Conservation (phyloP, 2,888 invertebrate species). For the Ceraclea dissimilis region DNA sequence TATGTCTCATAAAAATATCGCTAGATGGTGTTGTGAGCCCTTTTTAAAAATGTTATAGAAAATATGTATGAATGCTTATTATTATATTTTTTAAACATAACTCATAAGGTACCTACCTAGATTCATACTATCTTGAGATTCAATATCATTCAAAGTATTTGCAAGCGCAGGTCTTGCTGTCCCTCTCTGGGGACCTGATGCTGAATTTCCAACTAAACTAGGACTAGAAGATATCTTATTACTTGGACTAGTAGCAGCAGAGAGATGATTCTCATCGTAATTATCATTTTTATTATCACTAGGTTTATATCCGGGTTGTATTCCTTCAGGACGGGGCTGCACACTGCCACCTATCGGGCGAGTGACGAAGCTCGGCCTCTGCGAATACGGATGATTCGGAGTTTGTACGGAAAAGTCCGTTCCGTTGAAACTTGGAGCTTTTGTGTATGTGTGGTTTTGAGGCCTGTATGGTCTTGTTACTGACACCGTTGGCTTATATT, state of each 20-base stretch:
- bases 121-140: slow-evolving; percentile 43
- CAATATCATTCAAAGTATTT: slow-evolving; percentile 35
- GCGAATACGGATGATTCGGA: slow-evolving; percentile 30
- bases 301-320: slow-evolving; percentile 20
- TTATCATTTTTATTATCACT: slow-evolving; percentile 18
- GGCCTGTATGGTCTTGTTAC: slow-evolving; percentile 30
- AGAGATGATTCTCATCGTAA: slow-evolving; percentile 17
- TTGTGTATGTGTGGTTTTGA: slow-evolving; percentile 16
- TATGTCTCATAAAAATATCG: too few species aligned
- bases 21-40: too few species aligned
- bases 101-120: slow-evolving; percentile 40
- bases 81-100: too few species aligned
- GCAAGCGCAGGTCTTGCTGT: slow-evolving; percentile 44
- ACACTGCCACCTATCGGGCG: slow-evolving; percentile 47
- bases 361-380: slow-evolving; percentile 46
- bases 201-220: slow-evolving; percentile 40
- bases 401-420: slow-evolving; percentile 27
- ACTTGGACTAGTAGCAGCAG: slow-evolving; percentile 41
- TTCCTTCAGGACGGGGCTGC: slow-evolving; percentile 28
- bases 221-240: slow-evolving; percentile 53
- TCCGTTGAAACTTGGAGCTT: slow-evolving; percentile 24
- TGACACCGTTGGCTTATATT: slow-evolving; percentile 26
- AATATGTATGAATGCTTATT: too few species aligned
- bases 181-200: slow-evolving; percentile 27
- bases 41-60: too few species aligned